These are phyloP conservation scores for Cheilosia impressa DNA, from an alignment of 2,888 invertebrate genomes.

Conservation along the genomic window DNA sequence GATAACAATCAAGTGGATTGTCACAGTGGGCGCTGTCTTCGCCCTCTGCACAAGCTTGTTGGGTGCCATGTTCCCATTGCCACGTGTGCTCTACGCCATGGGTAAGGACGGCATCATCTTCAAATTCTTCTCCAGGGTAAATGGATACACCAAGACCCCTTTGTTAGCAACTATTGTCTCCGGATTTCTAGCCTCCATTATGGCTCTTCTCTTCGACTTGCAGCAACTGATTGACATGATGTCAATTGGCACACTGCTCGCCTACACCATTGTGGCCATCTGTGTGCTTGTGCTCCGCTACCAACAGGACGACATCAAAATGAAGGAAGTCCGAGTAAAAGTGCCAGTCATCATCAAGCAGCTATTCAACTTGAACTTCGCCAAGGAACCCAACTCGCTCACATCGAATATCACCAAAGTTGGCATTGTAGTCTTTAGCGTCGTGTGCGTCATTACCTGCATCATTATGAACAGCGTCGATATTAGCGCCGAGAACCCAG, in stretches of 20 bases:
- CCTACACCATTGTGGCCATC: conserved; percentile 96
- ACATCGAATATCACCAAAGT: conserved; percentile 88
- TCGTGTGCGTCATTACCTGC: conserved; percentile 82
- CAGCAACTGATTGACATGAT: conserved; percentile 97
- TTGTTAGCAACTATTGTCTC: conserved; percentile 90
- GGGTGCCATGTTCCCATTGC: conserved; percentile 95
- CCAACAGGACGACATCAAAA: conserved; percentile 81
- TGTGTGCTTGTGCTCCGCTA: conserved; percentile 95
- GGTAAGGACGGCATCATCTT: conserved; percentile 94
- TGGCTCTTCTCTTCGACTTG: conserved; percentile 95
- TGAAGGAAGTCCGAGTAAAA: conserved; percentile 80
- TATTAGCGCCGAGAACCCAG: conserved; percentile 78
- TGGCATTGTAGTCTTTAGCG: conserved; percentile 85
- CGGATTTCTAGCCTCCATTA: conserved; percentile 90
- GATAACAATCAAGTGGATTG: conserved; percentile 93
- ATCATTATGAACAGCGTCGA: conserved; percentile 77
- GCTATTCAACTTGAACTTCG: conserved; percentile 89
- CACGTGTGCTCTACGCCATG: conserved; percentile 95
- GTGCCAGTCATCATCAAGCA: conserved; percentile 84
- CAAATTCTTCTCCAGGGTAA: conserved; percentile 88
- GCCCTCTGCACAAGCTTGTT: conserved; percentile 94
- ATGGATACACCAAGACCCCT: conserved; percentile 91
- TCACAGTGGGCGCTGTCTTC: conserved; percentile 95
- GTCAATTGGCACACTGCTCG: conserved; percentile 95
- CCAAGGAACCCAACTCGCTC: conserved; percentile 87